Percentiles rank a stretch among this genome's conserved stretches.
These are phyloP conservation scores for Lucifuga dentata DNA, from an alignment of 2,113 vertebrate genomes.

Conservation along the genomic window DNA sequence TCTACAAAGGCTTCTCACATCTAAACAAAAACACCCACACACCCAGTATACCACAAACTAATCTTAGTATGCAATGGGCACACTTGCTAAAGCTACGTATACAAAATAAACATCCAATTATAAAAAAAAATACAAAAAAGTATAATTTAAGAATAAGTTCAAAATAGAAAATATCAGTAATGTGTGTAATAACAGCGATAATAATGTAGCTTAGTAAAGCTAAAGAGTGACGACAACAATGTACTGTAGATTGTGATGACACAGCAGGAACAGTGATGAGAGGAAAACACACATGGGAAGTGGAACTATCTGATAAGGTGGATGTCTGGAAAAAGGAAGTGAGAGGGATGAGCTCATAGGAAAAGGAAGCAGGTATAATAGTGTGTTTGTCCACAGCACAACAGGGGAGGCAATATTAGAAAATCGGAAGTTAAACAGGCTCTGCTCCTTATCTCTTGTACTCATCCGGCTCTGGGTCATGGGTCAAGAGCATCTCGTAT, in stretches of 20 bases:
- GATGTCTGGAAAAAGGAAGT: conserved; percentile 26
- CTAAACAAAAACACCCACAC: conserved; percentile 57
- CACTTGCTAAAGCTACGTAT: conserved; percentile 27
- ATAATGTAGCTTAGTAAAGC: conserved; percentile 26
- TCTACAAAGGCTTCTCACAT: conserved; percentile 68
- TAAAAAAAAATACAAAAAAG: conserved; percentile 50
- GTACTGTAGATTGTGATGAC: neutral
- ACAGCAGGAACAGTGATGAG: conserved; percentile 21
- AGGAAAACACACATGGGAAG: conserved; percentile 28
- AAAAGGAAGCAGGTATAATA: neutral
- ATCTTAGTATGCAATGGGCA: conserved; percentile 43
- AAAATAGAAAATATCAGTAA: conserved; percentile 46
- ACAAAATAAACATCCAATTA: conserved; percentile 56
- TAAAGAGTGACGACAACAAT: neutral
- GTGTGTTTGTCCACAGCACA: neutral
- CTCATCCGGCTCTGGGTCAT: conserved; percentile 1
- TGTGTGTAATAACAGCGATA: conserved; percentile 33
- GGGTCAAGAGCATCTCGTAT: neutral
- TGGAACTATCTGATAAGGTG: conserved; percentile 20
- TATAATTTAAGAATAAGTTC: conserved; percentile 69
- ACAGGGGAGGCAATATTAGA: neutral
- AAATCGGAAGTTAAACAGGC: neutral
- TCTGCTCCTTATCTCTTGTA: conserved; percentile 19
- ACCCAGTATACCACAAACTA: conserved; percentile 52
- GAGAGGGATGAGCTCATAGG: conserved; percentile 5